Base-by-base conservation (phyloP, 2,797 vertebrate genomes). In the Propithecus perrieri region DNA sequence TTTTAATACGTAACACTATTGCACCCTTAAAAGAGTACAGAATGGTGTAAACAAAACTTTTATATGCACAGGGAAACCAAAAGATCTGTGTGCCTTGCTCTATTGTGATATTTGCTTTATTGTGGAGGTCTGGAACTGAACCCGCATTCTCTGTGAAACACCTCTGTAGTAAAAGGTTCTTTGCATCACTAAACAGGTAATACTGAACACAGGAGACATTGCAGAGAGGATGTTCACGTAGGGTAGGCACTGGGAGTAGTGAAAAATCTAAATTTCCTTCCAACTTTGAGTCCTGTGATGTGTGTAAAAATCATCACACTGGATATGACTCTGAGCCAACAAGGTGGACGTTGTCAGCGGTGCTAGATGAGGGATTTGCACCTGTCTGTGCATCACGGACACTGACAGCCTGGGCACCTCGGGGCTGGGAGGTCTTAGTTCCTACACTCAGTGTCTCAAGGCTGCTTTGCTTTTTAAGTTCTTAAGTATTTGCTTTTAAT, bases 281-380 rank as follows among this genome's bases (percentile, higher is more conserved):
- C 1, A 0, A 18, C 22, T 33, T 38, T 1, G n/a, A 59, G 48
- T n/a, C 67, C 53, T 20, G 8, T 11, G 8, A 14, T 35, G 0
- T n/a, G 24, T 18, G 55, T 55, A 46, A 76, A 80, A 46, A 15
- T 28, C 12, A 10, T 26, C 17, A 9, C 43, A 18, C 14, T 1
- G 38, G n/a, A 5, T 3, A 0, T n/a, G 57, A 22, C 61, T 2
- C 0, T 15, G 43, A 81, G 26, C 41, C 61, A 33, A 1, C 0
- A 28, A 15, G 14, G 5, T 4, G 18, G 50, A 17, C 12, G 12
- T 20, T 18, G 2, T 0, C 0, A 5, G 35, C 4, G 4, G 55
- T 2, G 0, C 28, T 1, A 35, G n/a, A 6, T 0, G 0, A 28
- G 5, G n/a, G 20, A 5, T 20, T 33, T 0, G 0, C 9, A 10